A percentile compares a stretch with the other conserved stretches of the same genome.
These are phyloP conservation scores for Alfaro cultratus DNA, from an alignment of 2,797 vertebrate genomes.

Conservation along the genomic window DNA sequence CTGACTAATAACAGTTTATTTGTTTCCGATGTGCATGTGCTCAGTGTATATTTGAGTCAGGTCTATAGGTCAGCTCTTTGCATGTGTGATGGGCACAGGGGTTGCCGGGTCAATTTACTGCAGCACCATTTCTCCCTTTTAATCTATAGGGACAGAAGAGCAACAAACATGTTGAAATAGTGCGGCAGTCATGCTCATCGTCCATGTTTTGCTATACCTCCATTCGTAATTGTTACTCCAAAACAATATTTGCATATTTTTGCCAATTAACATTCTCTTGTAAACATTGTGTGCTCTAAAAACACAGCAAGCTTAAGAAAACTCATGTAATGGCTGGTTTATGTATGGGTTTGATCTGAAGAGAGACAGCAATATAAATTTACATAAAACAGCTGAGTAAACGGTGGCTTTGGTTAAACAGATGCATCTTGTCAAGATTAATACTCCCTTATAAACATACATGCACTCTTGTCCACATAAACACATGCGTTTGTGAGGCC, in stretches of 20 bases:
- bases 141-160: conserved; percentile 69
- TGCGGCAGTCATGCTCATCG: background rate
- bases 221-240: background rate
- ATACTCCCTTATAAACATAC: conserved; percentile 35
- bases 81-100: conserved; percentile 35
- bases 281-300: background rate
- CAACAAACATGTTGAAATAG: conserved; percentile 62
- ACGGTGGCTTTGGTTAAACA: conserved; percentile 30
- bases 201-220: conserved; percentile 7
- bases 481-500: conserved; percentile 35
- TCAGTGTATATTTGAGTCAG: conserved; percentile 19
- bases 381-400: conserved; percentile 13
- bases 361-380: conserved; percentile 12
- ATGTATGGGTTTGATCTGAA: conserved; percentile 24
- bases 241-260: background rate
- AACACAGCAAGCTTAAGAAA: background rate
- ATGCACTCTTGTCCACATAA: conserved; percentile 34
- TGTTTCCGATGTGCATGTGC: conserved; percentile 38
- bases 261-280: background rate
- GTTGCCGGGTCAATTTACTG: conserved; percentile 54
- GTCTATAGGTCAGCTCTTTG: conserved; percentile 30
- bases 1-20: conserved; percentile 59
- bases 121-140: conserved; percentile 28
- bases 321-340: conserved; percentile 32
- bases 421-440: conserved; percentile 20